A percentile compares a stretch with the other conserved stretches of the same genome.
Conservation (phyloP, 2,113 vertebrate species). For the Hymenochirus boettgeri region DNA sequence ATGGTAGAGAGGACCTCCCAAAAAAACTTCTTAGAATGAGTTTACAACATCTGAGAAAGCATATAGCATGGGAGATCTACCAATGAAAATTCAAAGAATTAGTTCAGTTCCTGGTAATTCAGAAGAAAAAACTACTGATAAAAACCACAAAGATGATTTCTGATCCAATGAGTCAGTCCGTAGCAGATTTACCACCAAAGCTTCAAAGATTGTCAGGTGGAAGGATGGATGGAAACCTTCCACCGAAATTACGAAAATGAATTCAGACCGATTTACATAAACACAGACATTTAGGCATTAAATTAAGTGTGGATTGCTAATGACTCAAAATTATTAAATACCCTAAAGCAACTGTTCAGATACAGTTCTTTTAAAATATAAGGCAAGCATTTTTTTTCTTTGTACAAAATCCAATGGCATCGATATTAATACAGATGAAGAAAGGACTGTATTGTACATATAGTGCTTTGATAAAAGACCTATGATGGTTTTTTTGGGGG, state of each 20-base stretch:
- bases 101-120: constrained; percentile 95
- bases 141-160: constrained; percentile 80
- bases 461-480: constrained; percentile 63
- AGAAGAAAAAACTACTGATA: constrained; percentile 82
- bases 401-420: constrained; percentile 55
- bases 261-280: constrained; percentile 96
- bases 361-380: constrained; percentile 34
- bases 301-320: constrained; percentile 44
- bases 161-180: constrained; percentile 93
- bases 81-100: constrained; percentile 97
- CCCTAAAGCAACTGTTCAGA: constrained; percentile 39
- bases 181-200: constrained; percentile 95
- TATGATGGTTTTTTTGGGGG: constrained; percentile 58
- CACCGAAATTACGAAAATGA: constrained; percentile 98
- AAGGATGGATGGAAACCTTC: constrained; percentile 90
- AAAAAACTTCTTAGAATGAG: constrained; percentile 96
- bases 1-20: constrained; percentile 89
- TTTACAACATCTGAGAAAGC: constrained; percentile 96
- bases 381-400: constrained; percentile 55
- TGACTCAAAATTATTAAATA: constrained; percentile 43
- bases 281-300: constrained; percentile 46
- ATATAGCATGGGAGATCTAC: constrained; percentile 92
- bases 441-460: constrained; percentile 55
- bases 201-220: constrained; percentile 86
- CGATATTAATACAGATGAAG: constrained; percentile 39